Base-by-base conservation (phyloP, 1,140 invertebrate genomes). In the Hestina assimilis region DNA sequence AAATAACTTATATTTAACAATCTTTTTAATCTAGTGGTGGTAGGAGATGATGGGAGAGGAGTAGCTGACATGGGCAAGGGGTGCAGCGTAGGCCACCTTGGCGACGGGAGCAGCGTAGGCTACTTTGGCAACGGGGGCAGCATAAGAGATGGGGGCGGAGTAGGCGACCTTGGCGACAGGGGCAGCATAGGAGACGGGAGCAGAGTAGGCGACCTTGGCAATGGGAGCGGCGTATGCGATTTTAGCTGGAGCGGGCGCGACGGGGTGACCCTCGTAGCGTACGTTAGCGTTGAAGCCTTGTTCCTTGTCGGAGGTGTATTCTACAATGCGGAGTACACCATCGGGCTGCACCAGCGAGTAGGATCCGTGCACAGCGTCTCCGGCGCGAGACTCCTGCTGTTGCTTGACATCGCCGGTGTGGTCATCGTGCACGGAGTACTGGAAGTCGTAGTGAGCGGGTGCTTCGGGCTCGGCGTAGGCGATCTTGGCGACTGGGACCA, bases 391-490 rank as follows among this genome's bases (percentile, higher is more conserved):
- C 56, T 89, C 88, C 31, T 83, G 69, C 59, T 88, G 83, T 45
- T 75, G 66, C 66, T 89, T 89, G 24, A 58, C 31, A 21, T 58
- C 55, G 1, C 90, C 87, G 48, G 63, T 87, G 60, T 88, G 78
- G 8, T 75, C 89, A 69, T 93, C 92, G 61, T 92, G 91, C 2
- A 93, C 91, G 48, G 91, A 91, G 69, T 93, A 93, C 9, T 89
- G 84, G 72, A 92, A 93, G 47, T 91, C 90, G 87, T 93, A 93
- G 63, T 92, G 91, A 6, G 92, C 92, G 8, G 91, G 90, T 31
- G 89, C 87, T 62, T 90, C 89, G 7, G 15, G 33, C 19, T 38
- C 33, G 6, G 72, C 76, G 65, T 85, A 81, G 0, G 64, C 74
- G 21, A 79, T 42, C 47, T 81, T 80, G 20, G 65, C 65, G 15